Evolutionary conservation across 1,140 invertebrate species (phyloP).

Genomic region (Pollicipes pollicipes): DNA sequence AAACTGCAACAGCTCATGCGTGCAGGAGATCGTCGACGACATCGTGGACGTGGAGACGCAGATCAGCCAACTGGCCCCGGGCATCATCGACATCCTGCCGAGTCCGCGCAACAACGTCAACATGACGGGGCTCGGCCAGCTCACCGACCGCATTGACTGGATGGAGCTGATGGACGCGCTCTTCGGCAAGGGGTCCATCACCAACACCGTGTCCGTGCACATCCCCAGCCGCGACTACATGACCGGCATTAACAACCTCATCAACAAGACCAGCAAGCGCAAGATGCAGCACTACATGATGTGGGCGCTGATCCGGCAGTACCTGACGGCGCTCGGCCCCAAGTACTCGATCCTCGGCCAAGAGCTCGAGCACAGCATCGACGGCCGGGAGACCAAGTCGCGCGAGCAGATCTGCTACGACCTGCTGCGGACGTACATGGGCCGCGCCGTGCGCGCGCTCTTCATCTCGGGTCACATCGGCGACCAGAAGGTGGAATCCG

Average conservation of each 20-base stretch:
- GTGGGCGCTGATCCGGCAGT: neutral
- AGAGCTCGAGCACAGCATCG: constrained; percentile 5
- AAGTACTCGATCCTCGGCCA: neutral
- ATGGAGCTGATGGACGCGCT: neutral
- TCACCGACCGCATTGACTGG: constrained; percentile 3
- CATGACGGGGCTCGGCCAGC: neutral
- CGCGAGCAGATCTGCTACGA: neutral
- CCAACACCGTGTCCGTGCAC: neutral
- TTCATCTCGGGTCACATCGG: constrained; percentile 5
- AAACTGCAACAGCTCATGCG: neutral
- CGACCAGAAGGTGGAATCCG: neutral
- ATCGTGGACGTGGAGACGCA: neutral
- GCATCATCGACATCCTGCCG: constrained; percentile 1
- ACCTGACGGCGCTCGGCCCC: neutral
- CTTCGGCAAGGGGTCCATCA: neutral
- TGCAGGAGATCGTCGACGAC: neutral
- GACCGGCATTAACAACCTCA: neutral
- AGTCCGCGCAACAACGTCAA: neutral
- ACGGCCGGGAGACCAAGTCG: neutral
- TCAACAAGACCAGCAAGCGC: neutral
- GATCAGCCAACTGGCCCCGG: neutral
- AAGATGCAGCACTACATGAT: constrained; percentile 2
- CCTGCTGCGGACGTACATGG: constrained; percentile 2
- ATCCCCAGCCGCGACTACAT: constrained; percentile 1
- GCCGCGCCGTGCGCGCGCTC: neutral